These are phyloP conservation scores for Acrobasis consociella DNA, from an alignment of 2,888 invertebrate species.

Conservation along the genomic window DNA sequence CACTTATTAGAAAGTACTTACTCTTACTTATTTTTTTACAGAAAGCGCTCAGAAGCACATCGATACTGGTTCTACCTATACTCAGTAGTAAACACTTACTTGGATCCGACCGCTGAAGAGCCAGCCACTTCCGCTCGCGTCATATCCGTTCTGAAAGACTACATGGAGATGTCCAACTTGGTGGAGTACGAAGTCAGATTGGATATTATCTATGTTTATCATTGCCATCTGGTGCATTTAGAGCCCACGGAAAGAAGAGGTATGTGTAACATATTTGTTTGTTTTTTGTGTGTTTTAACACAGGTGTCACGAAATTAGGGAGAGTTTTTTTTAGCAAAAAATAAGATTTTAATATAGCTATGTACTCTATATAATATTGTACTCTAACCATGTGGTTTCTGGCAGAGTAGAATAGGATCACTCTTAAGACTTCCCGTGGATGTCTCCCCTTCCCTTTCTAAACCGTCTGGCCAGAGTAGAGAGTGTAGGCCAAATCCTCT, in stretches of 20 bases:
- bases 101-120: constrained; percentile 55
- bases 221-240: constrained; percentile 88
- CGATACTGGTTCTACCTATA: constrained; percentile 97
- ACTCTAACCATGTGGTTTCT: too few relatives aligned
- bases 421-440: too few relatives aligned
- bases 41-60: constrained; percentile 86
- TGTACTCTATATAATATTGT: too few relatives aligned
- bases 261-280: constrained; percentile 39
- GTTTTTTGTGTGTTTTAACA: neutral
- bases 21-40: constrained; percentile 43
- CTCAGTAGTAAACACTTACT: constrained; percentile 85
- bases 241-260: constrained; percentile 67
- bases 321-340: too few relatives aligned
- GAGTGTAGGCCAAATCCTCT: too few relatives aligned
- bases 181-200: constrained; percentile 93
- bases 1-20: too few relatives aligned
- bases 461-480: too few relatives aligned
- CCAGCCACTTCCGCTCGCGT: constrained; percentile 45
- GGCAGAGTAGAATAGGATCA: too few relatives aligned
- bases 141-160: constrained; percentile 87
- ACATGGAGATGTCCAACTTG: constrained; percentile 91
- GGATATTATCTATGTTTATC: constrained; percentile 89
- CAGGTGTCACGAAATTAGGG: too few relatives aligned
- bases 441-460: too few relatives aligned
- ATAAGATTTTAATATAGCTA: too few relatives aligned